Conservation (phyloP, 1,140 invertebrate genomes). For the Drosophila sp. region DNA sequence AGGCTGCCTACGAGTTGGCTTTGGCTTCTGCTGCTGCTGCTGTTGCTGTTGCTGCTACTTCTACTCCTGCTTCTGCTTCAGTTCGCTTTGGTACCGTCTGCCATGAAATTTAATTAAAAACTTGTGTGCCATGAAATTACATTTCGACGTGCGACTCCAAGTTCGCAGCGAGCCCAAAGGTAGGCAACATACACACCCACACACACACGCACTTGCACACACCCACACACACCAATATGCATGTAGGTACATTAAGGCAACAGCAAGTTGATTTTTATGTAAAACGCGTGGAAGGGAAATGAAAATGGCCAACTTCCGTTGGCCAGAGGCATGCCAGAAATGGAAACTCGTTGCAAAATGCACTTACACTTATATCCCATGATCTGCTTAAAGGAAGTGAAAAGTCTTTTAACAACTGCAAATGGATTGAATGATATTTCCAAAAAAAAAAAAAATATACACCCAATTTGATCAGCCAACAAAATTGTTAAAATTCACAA, state of each 20-base stretch:
- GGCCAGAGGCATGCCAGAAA: slow-evolving; percentile 15
- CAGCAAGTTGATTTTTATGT: slow-evolving; percentile 65
- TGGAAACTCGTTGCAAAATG: not conserved
- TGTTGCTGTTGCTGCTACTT: slow-evolving; percentile 15
- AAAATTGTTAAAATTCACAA: not conserved
- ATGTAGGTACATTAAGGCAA: slow-evolving; percentile 28
- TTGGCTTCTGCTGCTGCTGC: slow-evolving; percentile 17
- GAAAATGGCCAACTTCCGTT: slow-evolving; percentile 55
- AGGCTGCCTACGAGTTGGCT: slow-evolving; percentile 48
- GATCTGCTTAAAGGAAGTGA: slow-evolving; percentile 4
- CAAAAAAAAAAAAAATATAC: not conserved
- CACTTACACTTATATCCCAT: not conserved
- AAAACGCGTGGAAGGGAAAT: slow-evolving; percentile 29
- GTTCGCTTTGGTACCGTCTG: slow-evolving; percentile 52
- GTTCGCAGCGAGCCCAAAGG: slow-evolving; percentile 50
- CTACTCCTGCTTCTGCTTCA: slow-evolving; percentile 26
- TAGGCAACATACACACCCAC: slow-evolving; percentile 34
- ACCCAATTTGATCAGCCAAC: not conserved
- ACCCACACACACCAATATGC: not conserved
- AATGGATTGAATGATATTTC: slow-evolving; percentile 1
- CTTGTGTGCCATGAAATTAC: slow-evolving; percentile 82
- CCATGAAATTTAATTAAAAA: slow-evolving; percentile 82
- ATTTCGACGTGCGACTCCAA: slow-evolving; percentile 72
- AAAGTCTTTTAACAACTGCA: not conserved
- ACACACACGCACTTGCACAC: not conserved